Base-by-base conservation (phyloP, 2,888 invertebrate genomes). In the Synergus japonicus region DNA sequence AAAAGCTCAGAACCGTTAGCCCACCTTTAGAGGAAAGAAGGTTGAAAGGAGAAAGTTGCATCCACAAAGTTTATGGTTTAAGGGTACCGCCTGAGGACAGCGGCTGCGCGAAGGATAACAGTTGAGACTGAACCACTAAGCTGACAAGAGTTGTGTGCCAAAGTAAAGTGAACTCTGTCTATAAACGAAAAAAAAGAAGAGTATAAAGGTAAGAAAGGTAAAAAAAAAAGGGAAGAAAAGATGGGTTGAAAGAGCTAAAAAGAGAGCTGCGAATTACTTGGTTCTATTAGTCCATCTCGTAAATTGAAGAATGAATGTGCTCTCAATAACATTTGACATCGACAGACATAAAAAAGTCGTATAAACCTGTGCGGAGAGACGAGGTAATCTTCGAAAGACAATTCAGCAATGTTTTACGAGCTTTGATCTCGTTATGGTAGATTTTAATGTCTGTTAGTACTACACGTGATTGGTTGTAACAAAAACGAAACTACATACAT, bases 31-130 rank as follows among this genome's bases (percentile, higher is more conserved):
- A 54, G 12, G 49, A 18, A 54, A 29, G 29, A 49, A 77, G 49
- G 77, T 37, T 29, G 29, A 29, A 29, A 29, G 76, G 43, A 77
- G 77, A 81, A 83, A 83, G 81, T 80, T 78, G 78, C 58, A 77
- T 60, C 43, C 58, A 18, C 81, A 58, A 83, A 85, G 83, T 84
- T 85, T 85, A 81, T 85, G 81, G 85, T 84, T 86, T 79, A 82
- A 85, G 77, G 81, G 76, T 78, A 44, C 67, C 22, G 43, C 46
- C 78, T 15, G 58, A 60, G 44, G 78, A 76, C 60, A 73, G 64
- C 37, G 60, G 13, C 65, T 49, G 18, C 46, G 67, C 67, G 44
- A 44, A 67, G 67, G 46, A 67, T 67, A 67, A 67, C 66, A 66
- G 66, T 66, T 44, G 13, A 66, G 66, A 49, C 63, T 63, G 66